Conservation (phyloP, 1,140 invertebrate species). For the Himalopsyche phryganea region DNA sequence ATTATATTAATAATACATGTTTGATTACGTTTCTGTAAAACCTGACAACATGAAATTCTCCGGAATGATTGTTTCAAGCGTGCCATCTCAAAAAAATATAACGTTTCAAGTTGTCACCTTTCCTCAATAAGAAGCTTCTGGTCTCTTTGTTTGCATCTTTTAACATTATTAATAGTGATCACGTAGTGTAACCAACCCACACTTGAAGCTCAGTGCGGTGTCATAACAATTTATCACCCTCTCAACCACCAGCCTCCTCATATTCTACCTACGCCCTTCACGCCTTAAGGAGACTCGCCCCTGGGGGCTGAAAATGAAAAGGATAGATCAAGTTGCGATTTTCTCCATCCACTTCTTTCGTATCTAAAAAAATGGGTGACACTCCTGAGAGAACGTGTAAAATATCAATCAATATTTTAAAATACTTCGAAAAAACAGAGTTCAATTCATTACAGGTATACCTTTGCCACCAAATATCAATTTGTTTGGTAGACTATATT, state of each 20-base stretch:
- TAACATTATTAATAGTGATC: slow-evolving; percentile 33
- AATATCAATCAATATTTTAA: too few species aligned
- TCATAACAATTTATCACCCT: slow-evolving; percentile 35
- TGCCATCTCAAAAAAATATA: too few species aligned
- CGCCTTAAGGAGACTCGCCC: slow-evolving; percentile 1
- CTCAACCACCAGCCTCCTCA: slow-evolving; percentile 2
- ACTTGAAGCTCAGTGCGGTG: slow-evolving; percentile 10
- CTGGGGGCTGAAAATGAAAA: slow-evolving; percentile 31
- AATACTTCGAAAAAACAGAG: too few species aligned
- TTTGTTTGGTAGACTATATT: too few species aligned
- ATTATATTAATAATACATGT: too few species aligned
- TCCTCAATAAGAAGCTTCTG: neutral
- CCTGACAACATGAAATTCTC: too few species aligned
- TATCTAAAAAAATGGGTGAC: neutral
- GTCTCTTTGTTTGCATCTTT: slow-evolving; percentile 21
- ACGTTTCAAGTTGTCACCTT: too few species aligned
- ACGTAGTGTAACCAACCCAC: slow-evolving; percentile 12
- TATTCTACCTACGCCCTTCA: neutral
- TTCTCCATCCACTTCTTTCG: neutral
- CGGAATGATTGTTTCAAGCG: too few species aligned
- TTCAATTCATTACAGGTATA: too few species aligned
- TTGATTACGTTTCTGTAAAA: too few species aligned
- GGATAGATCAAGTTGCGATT: slow-evolving; percentile 34
- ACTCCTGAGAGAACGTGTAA: neutral
- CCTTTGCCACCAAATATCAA: too few species aligned